phyloP scores from a whole-genome alignment of 2,113 vertebrate species.

The Cavia porcellus region DNA sequence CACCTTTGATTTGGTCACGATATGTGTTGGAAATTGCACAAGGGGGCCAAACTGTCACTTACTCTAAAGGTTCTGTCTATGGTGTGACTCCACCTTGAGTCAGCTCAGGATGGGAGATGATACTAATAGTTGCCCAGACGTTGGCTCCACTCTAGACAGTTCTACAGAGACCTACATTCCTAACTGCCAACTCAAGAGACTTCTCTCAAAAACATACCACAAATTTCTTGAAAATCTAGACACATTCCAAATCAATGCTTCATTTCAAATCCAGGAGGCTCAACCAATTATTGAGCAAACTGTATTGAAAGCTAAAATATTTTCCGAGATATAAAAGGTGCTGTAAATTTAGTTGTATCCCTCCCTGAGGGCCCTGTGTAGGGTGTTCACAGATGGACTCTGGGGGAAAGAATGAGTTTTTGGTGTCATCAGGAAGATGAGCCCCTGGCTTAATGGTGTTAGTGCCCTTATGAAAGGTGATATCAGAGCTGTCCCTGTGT shows the following conservation, averaged over 20 bases:
- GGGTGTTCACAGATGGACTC: background rate
- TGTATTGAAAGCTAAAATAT: background rate
- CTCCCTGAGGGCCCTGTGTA: background rate
- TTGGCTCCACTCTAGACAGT: background rate
- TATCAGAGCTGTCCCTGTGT: background rate
- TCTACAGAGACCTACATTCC: background rate
- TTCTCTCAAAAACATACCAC: background rate
- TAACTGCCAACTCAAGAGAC: background rate
- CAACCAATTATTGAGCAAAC: background rate
- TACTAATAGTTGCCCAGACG: background rate
- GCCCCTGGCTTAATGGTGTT: background rate
- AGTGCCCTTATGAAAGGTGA: background rate
- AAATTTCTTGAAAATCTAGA: background rate
- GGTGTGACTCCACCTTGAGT: background rate
- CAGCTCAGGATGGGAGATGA: too few relatives aligned
- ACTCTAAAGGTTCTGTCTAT: rapidly evolving
- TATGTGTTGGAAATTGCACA: background rate
- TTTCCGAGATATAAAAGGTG: background rate
- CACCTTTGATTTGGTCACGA: background rate
- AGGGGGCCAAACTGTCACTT: too few relatives aligned
- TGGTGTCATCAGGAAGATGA: background rate
- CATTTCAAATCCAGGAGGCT: background rate
- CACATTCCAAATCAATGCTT: background rate
- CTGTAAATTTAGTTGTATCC: background rate
- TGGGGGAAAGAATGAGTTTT: background rate